phyloP scores from a whole-genome alignment of 2,888 invertebrate genomes.

The Microctonus brassicae region DNA sequence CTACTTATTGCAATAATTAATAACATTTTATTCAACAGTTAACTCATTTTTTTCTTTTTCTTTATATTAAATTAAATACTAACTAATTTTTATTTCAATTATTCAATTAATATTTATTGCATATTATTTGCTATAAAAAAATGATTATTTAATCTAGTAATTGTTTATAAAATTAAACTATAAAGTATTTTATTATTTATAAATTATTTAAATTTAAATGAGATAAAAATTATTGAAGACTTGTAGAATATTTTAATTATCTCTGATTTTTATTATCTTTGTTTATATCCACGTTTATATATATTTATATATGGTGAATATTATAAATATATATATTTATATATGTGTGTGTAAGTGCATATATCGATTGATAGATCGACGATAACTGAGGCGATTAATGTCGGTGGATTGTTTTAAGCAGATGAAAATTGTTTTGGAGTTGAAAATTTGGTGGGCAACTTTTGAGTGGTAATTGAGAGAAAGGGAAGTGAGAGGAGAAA shows the following conservation, averaged over 20 bases:
- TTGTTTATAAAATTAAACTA: no score
- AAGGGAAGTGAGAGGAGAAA: constrained; percentile 17
- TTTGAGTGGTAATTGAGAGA: constrained; percentile 55
- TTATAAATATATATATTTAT: background rate
- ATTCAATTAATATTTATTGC: no score
- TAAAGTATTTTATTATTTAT: background rate
- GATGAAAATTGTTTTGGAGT: constrained; percentile 23
- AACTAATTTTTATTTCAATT: no score
- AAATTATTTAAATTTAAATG: background rate
- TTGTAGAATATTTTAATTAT: background rate
- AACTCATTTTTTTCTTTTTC: no score
- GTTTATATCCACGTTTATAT: no score
- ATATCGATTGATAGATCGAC: background rate
- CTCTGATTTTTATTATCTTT: background rate
- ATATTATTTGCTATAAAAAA: no score
- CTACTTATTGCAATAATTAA: no score
- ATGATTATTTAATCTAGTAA: no score
- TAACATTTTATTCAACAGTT: no score
- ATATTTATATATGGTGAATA: background rate
- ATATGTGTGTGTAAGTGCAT: background rate
- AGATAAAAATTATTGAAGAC: background rate
- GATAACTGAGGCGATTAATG: background rate
- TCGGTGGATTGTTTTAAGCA: constrained; percentile 9
- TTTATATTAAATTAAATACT: no score
- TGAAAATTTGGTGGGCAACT: constrained; percentile 48